phyloP scores from a whole-genome alignment of 2,888 invertebrate genomes.

The Drosophila monieri region DNA sequence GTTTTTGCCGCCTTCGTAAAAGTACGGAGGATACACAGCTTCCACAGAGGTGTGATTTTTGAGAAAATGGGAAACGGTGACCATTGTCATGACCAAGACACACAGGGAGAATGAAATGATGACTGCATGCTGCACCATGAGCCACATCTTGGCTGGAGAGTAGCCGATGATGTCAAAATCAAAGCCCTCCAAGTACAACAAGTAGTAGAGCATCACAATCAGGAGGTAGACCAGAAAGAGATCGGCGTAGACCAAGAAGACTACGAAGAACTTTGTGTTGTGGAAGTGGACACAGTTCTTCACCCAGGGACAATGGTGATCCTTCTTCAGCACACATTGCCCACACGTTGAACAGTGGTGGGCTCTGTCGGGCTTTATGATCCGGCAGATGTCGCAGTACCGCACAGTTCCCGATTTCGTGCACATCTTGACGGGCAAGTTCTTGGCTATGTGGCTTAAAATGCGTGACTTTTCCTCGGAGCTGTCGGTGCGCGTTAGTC shows the following conservation, averaged over 20 bases:
- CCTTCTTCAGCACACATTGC: conserved; percentile 97
- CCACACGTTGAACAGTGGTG: conserved; percentile 99
- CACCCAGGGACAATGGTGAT: conserved; percentile 98
- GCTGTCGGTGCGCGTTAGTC: conserved; percentile 87
- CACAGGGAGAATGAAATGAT: conserved; percentile 98
- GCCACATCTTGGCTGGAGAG: background rate
- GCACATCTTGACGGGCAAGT: conserved; percentile 90
- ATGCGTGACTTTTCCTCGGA: conserved; percentile 89
- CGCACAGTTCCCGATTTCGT: conserved; percentile 88
- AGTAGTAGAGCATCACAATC: conserved; percentile 92
- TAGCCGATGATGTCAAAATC: conserved; percentile 88
- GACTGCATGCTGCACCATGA: conserved; percentile 81
- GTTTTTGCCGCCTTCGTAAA: conserved; percentile 92
- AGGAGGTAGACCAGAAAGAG: conserved; percentile 95
- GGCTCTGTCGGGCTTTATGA: conserved; percentile 97
- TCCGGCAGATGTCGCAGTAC: conserved; percentile 96
- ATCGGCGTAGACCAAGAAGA: conserved; percentile 97
- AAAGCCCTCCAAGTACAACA: conserved; percentile 83
- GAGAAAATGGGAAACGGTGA: conserved; percentile 85
- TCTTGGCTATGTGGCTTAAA: conserved; percentile 91
- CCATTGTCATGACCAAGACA: conserved; percentile 95
- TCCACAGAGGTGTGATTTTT: conserved; percentile 97
- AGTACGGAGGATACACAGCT: conserved; percentile 97
- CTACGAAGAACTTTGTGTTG: conserved; percentile 99
- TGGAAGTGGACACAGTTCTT: conserved; percentile 98